Conservation (phyloP, 2,113 vertebrate genomes). For the Suncus etruscus region DNA sequence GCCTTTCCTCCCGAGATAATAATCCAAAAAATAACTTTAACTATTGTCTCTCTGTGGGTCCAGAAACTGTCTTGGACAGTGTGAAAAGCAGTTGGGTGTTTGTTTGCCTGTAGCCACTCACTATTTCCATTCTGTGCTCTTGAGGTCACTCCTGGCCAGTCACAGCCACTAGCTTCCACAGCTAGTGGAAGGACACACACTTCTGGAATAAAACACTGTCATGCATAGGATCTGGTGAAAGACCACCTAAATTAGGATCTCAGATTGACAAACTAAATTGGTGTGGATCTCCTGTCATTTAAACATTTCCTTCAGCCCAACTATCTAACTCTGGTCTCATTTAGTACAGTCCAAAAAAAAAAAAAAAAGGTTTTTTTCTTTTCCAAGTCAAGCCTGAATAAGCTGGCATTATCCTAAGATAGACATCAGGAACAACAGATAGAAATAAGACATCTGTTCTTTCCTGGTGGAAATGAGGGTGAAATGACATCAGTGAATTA, state of each 20-base stretch:
- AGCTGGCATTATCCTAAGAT: not conserved
- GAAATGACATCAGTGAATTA: not conserved
- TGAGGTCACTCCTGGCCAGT: not conserved
- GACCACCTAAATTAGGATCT: not conserved
- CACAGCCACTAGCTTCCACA: not conserved
- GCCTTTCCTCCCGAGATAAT: not conserved
- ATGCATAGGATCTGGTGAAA: not conserved
- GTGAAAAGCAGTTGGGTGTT: not conserved
- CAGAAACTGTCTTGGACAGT: conserved; percentile 25
- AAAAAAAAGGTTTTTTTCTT: not conserved
- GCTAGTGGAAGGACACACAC: too few species aligned
- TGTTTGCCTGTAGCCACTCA: not conserved
- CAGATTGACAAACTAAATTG: not conserved
- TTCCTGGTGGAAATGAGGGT: not conserved
- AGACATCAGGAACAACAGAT: conserved; percentile 11
- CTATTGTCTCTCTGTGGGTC: not conserved
- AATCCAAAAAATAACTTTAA: conserved; percentile 33
- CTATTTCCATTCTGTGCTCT: not conserved
- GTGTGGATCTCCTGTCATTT: not conserved
- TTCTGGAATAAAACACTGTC: not conserved
- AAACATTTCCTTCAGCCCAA: conserved; percentile 10
- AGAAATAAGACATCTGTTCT: conserved; percentile 1
- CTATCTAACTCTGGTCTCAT: not conserved
- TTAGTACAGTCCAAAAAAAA: not conserved
- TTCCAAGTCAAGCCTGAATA: not conserved